Base-by-base conservation (phyloP, 2,888 invertebrate species). In the Ptilodon capucinus region DNA sequence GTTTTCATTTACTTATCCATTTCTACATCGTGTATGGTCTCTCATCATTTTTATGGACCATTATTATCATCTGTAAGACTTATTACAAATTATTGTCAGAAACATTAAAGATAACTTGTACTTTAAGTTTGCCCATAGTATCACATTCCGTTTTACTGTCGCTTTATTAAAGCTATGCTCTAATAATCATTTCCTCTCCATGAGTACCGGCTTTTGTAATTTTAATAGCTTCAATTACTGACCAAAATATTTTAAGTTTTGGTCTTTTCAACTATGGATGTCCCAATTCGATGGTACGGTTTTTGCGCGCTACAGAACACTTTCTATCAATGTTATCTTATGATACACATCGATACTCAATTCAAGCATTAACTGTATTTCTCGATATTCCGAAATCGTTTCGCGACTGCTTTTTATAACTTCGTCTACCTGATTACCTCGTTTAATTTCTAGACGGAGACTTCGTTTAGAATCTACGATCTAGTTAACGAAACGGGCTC, bases 261-360 rank as follows among this genome's bases (percentile, higher is more conserved):
- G 45, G 51, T 64, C 52, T 54, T 40, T 48, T 34, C 42, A 53
- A 57, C 38, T 58, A 40, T 36, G 42, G 55, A 52, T 57, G 64
- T 50, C 60, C 60, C 40, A 60, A 48, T 63, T 65, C 63, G 17
- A 48, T 40, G 45, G 60, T 47, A 54, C 51, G 54, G 60, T 60
- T 65, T 64, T 65, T 57, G 51, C 65, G 50, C 50, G 58, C 39
- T 52, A 44, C 34, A 35, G 57, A 56, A 58, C 65, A 54, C 51
- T 52, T 64, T 60, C 49, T 47, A 41, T 42, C 47, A 52, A 45
- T 47, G 47, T 17, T 49, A 57, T 55, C 52, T 48, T 49, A 46
- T 43, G 51, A 42, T 39, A 57, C 38, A 40, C 40, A 40, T 25
- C 23, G 25, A 23, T 14, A 25, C 8, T 40, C 40, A 25, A 23